Conservation (phyloP, 2,888 invertebrate genomes). For the Drosophila setosimentum region DNA sequence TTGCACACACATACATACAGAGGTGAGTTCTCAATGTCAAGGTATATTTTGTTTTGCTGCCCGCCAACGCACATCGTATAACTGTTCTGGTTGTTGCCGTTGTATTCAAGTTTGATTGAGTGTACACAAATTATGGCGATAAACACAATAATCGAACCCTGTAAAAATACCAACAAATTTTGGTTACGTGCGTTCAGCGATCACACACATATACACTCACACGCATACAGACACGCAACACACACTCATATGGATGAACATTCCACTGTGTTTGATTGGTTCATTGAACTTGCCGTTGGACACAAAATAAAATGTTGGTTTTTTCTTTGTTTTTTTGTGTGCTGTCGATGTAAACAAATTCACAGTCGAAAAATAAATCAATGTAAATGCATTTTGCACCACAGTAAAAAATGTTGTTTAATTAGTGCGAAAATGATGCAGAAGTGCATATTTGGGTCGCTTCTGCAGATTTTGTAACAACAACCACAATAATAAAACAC, state of each 20-base stretch:
- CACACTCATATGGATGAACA: slow-evolving; percentile 35
- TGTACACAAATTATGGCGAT: slow-evolving; percentile 43
- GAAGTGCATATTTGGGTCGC: slow-evolving; percentile 64
- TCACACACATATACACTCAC: slow-evolving; percentile 28
- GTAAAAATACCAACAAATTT: slow-evolving; percentile 57
- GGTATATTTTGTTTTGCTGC: slow-evolving; percentile 55
- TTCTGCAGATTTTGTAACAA: slow-evolving; percentile 59
- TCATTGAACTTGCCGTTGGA: slow-evolving; percentile 66
- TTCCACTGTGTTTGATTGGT: slow-evolving; percentile 61
- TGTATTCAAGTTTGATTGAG: slow-evolving; percentile 39
- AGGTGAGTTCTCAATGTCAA: slow-evolving; percentile 70
- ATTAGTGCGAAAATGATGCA: slow-evolving; percentile 40
- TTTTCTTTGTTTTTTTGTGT: slow-evolving; percentile 12
- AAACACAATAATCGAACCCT: slow-evolving; percentile 46
- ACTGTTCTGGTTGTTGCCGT: slow-evolving; percentile 14
- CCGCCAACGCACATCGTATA: slow-evolving; percentile 31
- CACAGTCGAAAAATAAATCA: slow-evolving; percentile 44
- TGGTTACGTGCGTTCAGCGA: slow-evolving; percentile 48
- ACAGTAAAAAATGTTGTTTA: slow-evolving; percentile 33
- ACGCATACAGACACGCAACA: slow-evolving; percentile 8
- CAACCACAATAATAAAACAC: slow-evolving; percentile 28
- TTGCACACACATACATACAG: background rate
- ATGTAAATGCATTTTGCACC: slow-evolving; percentile 12
- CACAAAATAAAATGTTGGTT: slow-evolving; percentile 48
- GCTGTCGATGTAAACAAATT: slow-evolving; percentile 57